phyloP scores from a whole-genome alignment of 2,888 invertebrate species.

The Oscheius sp. region DNA sequence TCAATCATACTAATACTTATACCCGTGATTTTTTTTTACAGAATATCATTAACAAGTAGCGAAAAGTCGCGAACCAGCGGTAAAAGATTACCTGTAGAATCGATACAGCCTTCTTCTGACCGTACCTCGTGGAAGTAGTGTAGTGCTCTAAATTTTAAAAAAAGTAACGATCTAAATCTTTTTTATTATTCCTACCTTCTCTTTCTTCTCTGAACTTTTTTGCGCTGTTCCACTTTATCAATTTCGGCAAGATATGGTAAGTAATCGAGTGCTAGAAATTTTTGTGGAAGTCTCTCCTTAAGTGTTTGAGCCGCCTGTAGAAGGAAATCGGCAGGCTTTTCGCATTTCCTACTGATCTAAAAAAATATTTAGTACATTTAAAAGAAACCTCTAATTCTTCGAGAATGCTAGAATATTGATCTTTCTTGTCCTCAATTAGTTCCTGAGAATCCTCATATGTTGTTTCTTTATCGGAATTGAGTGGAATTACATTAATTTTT shows the following conservation, averaged over 20 bases:
- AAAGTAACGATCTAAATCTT: no score
- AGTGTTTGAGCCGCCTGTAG: not conserved
- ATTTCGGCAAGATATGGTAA: slow-evolving; percentile 9
- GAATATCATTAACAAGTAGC: not conserved
- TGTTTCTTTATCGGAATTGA: not conserved
- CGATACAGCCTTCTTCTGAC: not conserved
- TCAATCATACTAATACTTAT: not conserved
- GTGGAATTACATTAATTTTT: not conserved
- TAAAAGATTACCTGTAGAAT: not conserved
- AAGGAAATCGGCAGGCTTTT: not conserved
- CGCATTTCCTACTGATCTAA: not conserved
- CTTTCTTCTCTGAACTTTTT: not conserved
- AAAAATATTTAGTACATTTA: not conserved
- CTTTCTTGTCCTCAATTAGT: not conserved
- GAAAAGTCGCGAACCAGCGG: not conserved
- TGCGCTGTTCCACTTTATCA: not conserved
- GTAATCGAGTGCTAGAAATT: not conserved
- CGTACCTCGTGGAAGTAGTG: slow-evolving; percentile 17
- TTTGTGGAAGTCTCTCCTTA: not conserved
- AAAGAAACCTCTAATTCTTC: not conserved
- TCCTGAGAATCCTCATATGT: not conserved
- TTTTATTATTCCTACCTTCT: not conserved
- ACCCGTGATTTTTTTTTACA: not conserved
- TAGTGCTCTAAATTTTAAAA: no score
- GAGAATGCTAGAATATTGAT: not conserved